Conservation (phyloP, 2,888 invertebrate genomes). For the Scaptomyza caliginosa region DNA sequence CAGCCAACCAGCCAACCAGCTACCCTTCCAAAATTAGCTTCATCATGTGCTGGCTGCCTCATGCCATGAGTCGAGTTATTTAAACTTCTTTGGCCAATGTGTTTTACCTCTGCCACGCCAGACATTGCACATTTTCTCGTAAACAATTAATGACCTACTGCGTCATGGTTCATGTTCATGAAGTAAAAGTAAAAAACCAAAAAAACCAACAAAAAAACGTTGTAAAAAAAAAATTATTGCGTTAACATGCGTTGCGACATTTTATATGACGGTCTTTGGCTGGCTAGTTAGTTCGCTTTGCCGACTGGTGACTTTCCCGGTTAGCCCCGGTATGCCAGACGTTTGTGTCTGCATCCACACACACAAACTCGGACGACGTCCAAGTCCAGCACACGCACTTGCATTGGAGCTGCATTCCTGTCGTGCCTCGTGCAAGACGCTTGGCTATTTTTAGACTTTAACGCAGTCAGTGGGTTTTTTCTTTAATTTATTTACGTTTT, state of each 20-base stretch:
- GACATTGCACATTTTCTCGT: constrained; percentile 47
- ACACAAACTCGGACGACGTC: constrained; percentile 15
- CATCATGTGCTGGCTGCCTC: constrained; percentile 12
- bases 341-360: constrained; percentile 50
- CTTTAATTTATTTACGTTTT: constrained; percentile 9
- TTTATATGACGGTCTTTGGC: constrained; percentile 58
- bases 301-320: constrained; percentile 47
- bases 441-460: constrained; percentile 66
- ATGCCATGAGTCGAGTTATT: not conserved
- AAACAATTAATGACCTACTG: constrained; percentile 77
- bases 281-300: constrained; percentile 6
- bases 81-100: not conserved
- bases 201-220: not conserved
- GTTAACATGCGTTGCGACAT: constrained; percentile 73
- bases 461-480: constrained; percentile 63
- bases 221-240: constrained; percentile 63
- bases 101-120: constrained; percentile 24
- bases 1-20: not conserved
- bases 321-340: constrained; percentile 62
- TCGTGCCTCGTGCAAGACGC: constrained; percentile 54
- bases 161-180: constrained; percentile 62
- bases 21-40: constrained; percentile 41
- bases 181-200: constrained; percentile 4
- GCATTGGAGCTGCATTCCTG: constrained; percentile 73
- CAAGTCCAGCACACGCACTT: constrained; percentile 49